Percentiles rank a stretch among this genome's conserved stretches.
These are phyloP conservation scores for Gallinago nigripennis DNA, from an alignment of 2,797 vertebrate species.

Conservation along the genomic window DNA sequence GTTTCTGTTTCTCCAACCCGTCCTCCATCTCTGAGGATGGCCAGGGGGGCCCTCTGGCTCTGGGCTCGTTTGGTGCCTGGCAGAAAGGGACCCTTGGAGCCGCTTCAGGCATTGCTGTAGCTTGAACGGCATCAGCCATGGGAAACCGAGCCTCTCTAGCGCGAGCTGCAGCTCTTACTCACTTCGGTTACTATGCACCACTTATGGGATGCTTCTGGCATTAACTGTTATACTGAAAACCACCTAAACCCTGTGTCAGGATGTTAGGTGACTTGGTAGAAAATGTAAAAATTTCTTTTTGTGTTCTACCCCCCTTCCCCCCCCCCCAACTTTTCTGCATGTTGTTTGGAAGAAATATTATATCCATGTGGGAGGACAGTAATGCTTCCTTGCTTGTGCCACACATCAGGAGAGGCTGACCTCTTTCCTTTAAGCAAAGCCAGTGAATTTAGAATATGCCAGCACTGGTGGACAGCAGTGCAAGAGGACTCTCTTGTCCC, in stretches of 20 bases:
- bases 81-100: neutral
- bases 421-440: neutral
- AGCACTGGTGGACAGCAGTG: neutral
- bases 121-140: fast-evolving
- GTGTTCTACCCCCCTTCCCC: fast-evolving
- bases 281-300: neutral
- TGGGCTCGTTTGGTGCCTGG: neutral
- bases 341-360: neutral
- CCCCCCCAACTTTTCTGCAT: neutral
- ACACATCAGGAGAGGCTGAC: neutral
- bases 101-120: neutral
- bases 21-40: fast-evolving
- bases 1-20: neutral
- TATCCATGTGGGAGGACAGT: neutral
- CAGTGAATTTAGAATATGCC: neutral
- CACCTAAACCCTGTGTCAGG: neutral
- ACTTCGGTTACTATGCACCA: neutral
- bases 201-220: neutral
- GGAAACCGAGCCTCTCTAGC: neutral
- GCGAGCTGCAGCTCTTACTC: neutral
- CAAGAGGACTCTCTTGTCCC: neutral
- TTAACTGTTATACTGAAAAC: neutral
- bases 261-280: neutral
- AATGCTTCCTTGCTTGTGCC: neutral
- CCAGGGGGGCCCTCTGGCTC: neutral